Conservation (phyloP, 2,797 vertebrate genomes). For the Antrozous pallidus region DNA sequence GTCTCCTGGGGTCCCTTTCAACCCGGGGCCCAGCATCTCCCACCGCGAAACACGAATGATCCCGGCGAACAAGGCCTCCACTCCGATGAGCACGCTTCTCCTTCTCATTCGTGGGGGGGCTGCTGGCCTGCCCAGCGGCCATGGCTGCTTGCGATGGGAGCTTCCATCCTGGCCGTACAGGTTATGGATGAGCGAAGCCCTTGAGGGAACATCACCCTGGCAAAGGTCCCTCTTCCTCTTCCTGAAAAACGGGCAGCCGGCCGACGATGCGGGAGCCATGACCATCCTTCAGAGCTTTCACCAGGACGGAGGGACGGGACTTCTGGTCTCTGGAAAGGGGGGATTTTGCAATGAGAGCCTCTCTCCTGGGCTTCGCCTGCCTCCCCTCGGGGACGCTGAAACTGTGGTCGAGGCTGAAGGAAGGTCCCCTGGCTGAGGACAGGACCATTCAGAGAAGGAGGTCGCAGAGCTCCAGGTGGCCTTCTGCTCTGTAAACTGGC, state of each 20-base stretch:
- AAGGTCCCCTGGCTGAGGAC: background rate
- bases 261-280: background rate
- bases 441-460: background rate
- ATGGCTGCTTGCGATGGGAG: background rate
- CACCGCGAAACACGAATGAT: no score
- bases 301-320: background rate
- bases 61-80: no score
- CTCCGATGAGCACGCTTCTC: no score
- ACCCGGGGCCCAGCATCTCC: no score
- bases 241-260: conserved; percentile 15
- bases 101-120: background rate
- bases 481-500: background rate
- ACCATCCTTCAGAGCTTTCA: background rate
- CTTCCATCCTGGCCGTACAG: background rate
- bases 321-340: background rate
- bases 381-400: background rate
- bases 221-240: conserved; percentile 9
- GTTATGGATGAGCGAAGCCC: background rate
- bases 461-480: background rate
- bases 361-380: background rate
- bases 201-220: conserved; percentile 8
- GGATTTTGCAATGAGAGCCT: background rate
- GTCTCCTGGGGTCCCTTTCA: no score
- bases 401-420: background rate
- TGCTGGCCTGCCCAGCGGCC: background rate